Evolutionary conservation across 2,797 vertebrate genomes (phyloP).

Genomic region (Rhinatrema bivittatum): DNA sequence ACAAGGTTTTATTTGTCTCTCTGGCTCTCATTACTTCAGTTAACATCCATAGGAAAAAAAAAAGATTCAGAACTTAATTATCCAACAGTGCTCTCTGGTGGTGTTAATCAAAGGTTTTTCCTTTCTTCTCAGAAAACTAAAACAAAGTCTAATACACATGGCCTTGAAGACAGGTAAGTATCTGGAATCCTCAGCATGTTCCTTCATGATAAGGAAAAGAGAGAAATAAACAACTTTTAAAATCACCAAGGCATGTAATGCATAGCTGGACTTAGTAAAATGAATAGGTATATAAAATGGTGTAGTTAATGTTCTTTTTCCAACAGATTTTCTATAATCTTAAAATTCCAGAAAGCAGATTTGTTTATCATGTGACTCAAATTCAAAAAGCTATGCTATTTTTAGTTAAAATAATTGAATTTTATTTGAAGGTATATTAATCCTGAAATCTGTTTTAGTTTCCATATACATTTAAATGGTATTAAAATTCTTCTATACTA

Average conservation of each 20-base stretch:
- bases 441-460: no score
- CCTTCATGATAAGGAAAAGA: constrained; percentile 42
- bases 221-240: constrained; percentile 32
- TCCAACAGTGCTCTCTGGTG: constrained; percentile 59
- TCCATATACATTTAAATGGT: no score
- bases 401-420: no score
- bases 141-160: constrained; percentile 11
- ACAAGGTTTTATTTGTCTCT: constrained; percentile 11
- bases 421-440: no score
- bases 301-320: constrained; percentile 12
- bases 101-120: constrained; percentile 13
- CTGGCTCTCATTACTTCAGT: constrained; percentile 20
- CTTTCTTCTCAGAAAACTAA: constrained; percentile 5
- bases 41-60: constrained; percentile 10
- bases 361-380: no score
- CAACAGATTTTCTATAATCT: constrained; percentile 4
- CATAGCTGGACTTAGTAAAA: constrained; percentile 22
- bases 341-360: background rate
- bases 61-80: constrained; percentile 2
- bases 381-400: no score
- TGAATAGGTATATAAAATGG: constrained; percentile 30
- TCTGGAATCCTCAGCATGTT: constrained; percentile 31
- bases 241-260: constrained; percentile 32
- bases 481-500: no score
- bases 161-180: constrained; percentile 34